Evolutionary conservation across 2,888 invertebrate genomes (phyloP).

Genomic region (Bhutanitis thaidina): DNA sequence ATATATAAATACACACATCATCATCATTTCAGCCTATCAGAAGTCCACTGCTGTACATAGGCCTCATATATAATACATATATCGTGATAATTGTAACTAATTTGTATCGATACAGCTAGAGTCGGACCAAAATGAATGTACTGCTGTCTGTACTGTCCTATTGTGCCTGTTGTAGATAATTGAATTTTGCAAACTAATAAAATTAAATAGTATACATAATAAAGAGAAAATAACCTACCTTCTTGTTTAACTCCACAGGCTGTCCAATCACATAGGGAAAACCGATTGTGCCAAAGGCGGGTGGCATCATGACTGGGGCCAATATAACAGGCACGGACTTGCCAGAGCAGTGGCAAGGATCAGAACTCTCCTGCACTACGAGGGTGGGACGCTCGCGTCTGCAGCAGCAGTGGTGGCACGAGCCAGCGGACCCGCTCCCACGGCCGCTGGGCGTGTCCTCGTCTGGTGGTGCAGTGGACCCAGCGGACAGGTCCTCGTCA

Average conservation of each 20-base stretch:
- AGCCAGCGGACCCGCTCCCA: not conserved
- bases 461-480: conserved; percentile 13
- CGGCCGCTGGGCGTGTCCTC: conserved; percentile 13
- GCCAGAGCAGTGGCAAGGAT: conserved; percentile 19
- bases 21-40: not conserved
- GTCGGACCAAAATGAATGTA: no score
- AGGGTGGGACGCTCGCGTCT: conserved; percentile 33
- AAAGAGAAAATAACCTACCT: conserved; percentile 49
- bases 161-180: no score
- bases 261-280: conserved; percentile 59
- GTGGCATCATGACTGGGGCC: conserved; percentile 67
- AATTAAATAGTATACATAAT: no score
- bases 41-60: not conserved
- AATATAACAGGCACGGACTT: conserved; percentile 59
- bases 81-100: no score
- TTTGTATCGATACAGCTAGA: no score
- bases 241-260: conserved; percentile 43
- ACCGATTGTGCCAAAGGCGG: conserved; percentile 52
- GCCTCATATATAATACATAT: no score
- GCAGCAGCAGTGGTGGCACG: conserved; percentile 48
- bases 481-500: conserved; percentile 17
- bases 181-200: no score
- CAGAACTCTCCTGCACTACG: conserved; percentile 16
- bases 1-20: no score
- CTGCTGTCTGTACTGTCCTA: no score